Evolutionary conservation across 2,888 invertebrate species (phyloP).

Genomic region (Ditylenchus weischeri): DNA sequence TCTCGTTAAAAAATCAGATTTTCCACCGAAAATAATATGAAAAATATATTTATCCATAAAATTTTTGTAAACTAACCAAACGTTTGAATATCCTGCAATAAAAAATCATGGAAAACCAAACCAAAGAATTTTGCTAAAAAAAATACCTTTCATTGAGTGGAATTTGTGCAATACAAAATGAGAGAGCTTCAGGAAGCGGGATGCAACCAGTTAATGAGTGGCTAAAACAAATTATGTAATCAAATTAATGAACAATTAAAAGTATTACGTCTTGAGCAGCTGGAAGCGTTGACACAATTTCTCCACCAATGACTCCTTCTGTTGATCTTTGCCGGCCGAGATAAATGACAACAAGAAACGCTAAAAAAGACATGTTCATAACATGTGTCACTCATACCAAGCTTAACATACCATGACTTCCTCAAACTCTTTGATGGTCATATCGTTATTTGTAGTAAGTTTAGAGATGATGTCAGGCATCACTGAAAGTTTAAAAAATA

Average conservation of each 20-base stretch:
- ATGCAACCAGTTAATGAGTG: not conserved
- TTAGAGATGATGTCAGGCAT: conserved; percentile 90
- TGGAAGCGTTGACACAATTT: conserved; percentile 62
- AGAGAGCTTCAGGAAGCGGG: not conserved
- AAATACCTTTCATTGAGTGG: conserved; percentile 6
- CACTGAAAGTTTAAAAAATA: conserved; percentile 61
- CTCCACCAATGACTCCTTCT: conserved; percentile 83
- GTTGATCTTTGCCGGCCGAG: conserved; percentile 74
- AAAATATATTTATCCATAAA: too few relatives aligned
- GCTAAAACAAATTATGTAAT: not conserved
- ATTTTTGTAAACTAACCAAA: not conserved
- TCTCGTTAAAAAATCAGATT: conserved; percentile 7
- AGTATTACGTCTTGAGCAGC: conserved; percentile 9
- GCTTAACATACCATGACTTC: conserved; percentile 71
- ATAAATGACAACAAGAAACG: conserved; percentile 71
- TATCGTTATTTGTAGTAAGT: conserved; percentile 73
- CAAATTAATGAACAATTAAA: not conserved
- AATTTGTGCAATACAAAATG: conserved; percentile 12
- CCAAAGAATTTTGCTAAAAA: not conserved
- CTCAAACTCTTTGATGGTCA: conserved; percentile 74
- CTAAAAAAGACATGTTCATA: too few relatives aligned
- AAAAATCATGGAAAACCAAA: not conserved
- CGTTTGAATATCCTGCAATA: not conserved
- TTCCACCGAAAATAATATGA: not conserved
- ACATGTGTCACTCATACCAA: too few relatives aligned